Evolutionary conservation across 2,888 invertebrate genomes (phyloP), one percentile per base, ranked within the genome.

Genomic region (Neelides folsomi): DNA sequence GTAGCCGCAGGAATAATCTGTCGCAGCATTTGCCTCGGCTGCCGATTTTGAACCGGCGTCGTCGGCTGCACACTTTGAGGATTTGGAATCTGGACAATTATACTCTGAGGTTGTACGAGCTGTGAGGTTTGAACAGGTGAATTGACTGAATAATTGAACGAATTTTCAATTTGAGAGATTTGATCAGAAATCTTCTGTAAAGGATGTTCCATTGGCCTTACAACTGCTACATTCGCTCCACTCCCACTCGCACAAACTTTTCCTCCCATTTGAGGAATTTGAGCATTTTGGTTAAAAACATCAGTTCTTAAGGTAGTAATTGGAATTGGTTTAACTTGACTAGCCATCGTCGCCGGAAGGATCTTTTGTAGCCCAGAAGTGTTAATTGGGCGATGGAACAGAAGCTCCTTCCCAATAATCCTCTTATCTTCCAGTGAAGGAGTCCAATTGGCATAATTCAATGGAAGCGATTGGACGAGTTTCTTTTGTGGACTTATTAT

Each of bases 131-230:
- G 46, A 38, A 47, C 38, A 20, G 41, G 27, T 1, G 45, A 38
- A 34, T 34, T 43, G 3, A 46, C 39, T 16, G 49, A 49, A 38
- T 54, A 47, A 10, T 50, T 52, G 1, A 56, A 41, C 10, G 42
- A 16, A 20, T 52, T 40, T 16, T 38, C 61, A 38, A 61, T 53
- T 47, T 63, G 61, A 1, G 60, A 55, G 20, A 63, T 60, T 49
- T 63, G 61, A 35, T 62, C 55, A 0, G 61, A 54, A 13, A 63
- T 44, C 20, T 57, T 58, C 20, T 60, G 61, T 16, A 63, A 37
- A 1, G 63, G 63, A 50, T 63, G 57, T 49, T 63, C 63, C 60
- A 63, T 55, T 1, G 63, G 61, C 34, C 63, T 46, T 2, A 63
- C 63, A 16, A 63, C 63, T 7, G 63, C 63, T 36, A 58, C 43